These are phyloP conservation scores for Pseudoatta argentina DNA, from an alignment of 1,140 invertebrate species.

Conservation along the genomic window DNA sequence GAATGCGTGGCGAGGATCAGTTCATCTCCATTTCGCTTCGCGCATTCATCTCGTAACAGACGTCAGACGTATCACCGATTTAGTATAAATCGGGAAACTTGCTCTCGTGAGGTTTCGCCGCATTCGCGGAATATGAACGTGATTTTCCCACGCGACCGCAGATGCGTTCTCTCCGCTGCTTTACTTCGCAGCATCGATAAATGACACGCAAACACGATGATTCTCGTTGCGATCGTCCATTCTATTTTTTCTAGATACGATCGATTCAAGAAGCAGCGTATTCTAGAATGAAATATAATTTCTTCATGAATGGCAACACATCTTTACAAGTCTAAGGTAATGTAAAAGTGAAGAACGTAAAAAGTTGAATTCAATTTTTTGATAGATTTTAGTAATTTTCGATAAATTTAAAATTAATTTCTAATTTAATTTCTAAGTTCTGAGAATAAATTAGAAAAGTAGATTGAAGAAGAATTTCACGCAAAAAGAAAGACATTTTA, in stretches of 20 bases:
- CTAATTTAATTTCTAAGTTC: no score
- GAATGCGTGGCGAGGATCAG: conserved; percentile 37
- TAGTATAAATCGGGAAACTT: conserved; percentile 64
- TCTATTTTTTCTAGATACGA: conserved; percentile 12
- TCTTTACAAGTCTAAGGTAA: neutral
- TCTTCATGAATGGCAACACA: neutral
- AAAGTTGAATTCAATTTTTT: neutral
- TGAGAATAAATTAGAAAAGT: neutral
- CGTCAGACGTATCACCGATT: conserved; percentile 46
- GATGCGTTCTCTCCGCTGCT: conserved; percentile 53
- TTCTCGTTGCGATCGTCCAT: conserved; percentile 3
- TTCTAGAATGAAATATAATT: neutral
- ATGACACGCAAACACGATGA: conserved; percentile 29
- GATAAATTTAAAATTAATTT: neutral
- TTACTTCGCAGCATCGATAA: conserved; percentile 59
- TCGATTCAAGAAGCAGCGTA: neutral
- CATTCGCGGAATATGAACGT: conserved; percentile 65
- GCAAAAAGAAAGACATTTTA: no score
- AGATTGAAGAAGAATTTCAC: neutral
- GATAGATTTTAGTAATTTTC: neutral
- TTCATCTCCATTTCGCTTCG: neutral
- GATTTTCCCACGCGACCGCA: conserved; percentile 73
- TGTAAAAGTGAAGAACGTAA: neutral
- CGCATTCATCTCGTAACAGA: conserved; percentile 14
- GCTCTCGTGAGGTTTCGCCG: conserved; percentile 8